Conservation (phyloP, 2,888 invertebrate species). For the Dynastes grantii region DNA sequence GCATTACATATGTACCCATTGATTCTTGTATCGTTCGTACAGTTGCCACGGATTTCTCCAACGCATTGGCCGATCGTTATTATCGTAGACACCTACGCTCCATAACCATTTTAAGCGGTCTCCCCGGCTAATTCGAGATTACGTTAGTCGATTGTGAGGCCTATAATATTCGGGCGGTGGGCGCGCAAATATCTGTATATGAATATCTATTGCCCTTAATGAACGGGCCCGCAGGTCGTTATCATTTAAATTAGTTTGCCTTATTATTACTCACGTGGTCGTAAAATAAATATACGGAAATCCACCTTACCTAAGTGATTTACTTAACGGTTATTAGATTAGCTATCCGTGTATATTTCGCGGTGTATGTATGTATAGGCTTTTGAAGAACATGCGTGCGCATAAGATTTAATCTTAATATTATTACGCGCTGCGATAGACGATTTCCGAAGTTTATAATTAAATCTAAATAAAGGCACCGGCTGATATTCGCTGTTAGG, state of each 20-base stretch:
- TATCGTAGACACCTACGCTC: no score
- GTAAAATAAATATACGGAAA: conserved; percentile 45
- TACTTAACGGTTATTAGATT: conserved; percentile 25
- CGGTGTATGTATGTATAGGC: neutral
- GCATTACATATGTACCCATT: no score
- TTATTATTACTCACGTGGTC: conserved; percentile 45
- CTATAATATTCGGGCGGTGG: conserved; percentile 23
- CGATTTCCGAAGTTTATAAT: conserved; percentile 40
- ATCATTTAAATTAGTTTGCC: conserved; percentile 50
- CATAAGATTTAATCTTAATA: conserved; percentile 45
- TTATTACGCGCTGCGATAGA: conserved; percentile 21
- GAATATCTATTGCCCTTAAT: conserved; percentile 48
- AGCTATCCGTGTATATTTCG: neutral
- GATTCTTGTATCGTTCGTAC: no score
- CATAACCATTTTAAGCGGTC: no score
- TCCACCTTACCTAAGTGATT: conserved; percentile 44
- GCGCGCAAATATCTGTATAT: conserved; percentile 44
- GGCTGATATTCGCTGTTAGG: neutral
- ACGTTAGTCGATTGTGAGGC: conserved; percentile 38
- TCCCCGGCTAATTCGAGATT: conserved; percentile 41
- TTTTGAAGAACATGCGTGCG: conserved; percentile 25
- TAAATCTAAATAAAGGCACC: conserved; percentile 35
- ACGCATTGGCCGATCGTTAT: no score
- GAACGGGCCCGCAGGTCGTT: conserved; percentile 40
- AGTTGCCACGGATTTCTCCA: no score